Conservation (phyloP, 1,140 invertebrate genomes). For the Planococcus citri region DNA sequence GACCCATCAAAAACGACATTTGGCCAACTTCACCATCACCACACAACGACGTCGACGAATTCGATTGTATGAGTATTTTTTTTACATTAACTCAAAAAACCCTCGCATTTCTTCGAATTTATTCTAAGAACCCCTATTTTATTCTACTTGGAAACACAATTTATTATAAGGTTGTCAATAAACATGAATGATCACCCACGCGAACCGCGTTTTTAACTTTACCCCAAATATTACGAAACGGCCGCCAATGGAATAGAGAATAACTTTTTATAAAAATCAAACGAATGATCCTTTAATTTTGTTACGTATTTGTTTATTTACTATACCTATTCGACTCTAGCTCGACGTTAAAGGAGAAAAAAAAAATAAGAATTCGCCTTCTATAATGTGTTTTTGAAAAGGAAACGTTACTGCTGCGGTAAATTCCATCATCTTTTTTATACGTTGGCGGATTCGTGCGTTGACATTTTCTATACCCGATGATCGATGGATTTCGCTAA, state of each 20-base stretch:
- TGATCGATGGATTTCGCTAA: neutral
- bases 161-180: constrained; percentile 8
- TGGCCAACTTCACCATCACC: too few relatives aligned
- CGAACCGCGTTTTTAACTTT: constrained; percentile 6
- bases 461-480: neutral
- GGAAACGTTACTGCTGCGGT: neutral
- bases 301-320: neutral
- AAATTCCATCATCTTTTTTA: neutral
- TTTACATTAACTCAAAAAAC: neutral
- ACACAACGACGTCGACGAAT: too few relatives aligned
- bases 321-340: too few relatives aligned
- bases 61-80: too few relatives aligned
- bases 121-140: neutral
- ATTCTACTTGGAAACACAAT: neutral
- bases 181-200: constrained; percentile 6
- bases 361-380: neutral
- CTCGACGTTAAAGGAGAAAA: neutral
- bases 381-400: neutral
- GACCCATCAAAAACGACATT: too few relatives aligned
- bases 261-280: constrained; percentile 4
- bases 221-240: neutral
- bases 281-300: neutral
- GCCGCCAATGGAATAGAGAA: too few relatives aligned
- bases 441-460: neutral
- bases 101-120: neutral